Evolutionary conservation across 2,113 vertebrate genomes (phyloP).

Genomic region (Prochilodus magdalenae): DNA sequence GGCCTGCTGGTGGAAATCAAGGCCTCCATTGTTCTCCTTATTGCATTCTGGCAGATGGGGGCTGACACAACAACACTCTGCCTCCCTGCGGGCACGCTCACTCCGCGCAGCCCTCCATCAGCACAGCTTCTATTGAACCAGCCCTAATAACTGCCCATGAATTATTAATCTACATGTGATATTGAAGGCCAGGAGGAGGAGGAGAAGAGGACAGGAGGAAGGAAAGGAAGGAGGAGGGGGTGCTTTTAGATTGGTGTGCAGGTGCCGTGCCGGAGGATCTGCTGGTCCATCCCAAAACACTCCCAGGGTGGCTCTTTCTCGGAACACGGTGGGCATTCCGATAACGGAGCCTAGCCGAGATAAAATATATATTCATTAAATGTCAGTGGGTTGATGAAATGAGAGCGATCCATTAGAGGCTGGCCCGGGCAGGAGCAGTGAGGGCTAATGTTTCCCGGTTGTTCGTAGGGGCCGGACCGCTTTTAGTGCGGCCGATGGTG

Average conservation of each 20-base stretch:
- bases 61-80: constrained; percentile 86
- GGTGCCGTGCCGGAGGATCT: constrained; percentile 75
- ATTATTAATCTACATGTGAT: constrained; percentile 84
- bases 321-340: constrained; percentile 83
- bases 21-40: constrained; percentile 87
- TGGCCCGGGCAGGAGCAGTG: constrained; percentile 67
- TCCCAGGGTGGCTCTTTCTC: constrained; percentile 83
- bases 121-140: constrained; percentile 85
- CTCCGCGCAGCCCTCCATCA: constrained; percentile 80
- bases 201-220: constrained; percentile 62
- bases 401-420: constrained; percentile 85
- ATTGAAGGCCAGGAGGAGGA: constrained; percentile 77
- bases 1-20: constrained; percentile 87
- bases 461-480: constrained; percentile 71
- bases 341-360: constrained; percentile 82
- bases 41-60: constrained; percentile 87
- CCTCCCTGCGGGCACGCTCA: constrained; percentile 80
- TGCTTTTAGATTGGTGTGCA: constrained; percentile 75
- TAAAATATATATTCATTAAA: constrained; percentile 90
- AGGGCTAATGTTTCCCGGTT: constrained; percentile 81
- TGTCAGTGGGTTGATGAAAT: constrained; percentile 87
- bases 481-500: constrained; percentile 74
- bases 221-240: constrained; percentile 62
- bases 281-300: constrained; percentile 75
- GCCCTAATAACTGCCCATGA: constrained; percentile 85